Percentiles rank a stretch among this genome's conserved stretches.
Evolutionary conservation across 2,888 invertebrate species (phyloP).

Genomic region (Steromphala cineraria): DNA sequence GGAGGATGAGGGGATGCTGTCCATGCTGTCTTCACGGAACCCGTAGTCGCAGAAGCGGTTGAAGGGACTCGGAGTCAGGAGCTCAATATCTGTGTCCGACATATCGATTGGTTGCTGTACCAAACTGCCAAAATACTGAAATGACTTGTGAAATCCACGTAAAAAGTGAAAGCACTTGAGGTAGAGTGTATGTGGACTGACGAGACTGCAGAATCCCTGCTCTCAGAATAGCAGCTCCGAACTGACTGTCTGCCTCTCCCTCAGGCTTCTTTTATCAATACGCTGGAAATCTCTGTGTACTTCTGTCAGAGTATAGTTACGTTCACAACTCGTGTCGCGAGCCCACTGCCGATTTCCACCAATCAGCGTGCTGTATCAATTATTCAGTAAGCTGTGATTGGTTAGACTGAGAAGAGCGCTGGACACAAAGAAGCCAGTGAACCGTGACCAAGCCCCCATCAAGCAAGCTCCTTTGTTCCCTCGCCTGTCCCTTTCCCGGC

Average conservation of each 20-base stretch:
- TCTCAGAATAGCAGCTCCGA: not conserved
- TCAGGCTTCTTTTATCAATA: conserved; percentile 1
- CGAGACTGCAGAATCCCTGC: no score
- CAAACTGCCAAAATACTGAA: not conserved
- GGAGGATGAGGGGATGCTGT: not conserved
- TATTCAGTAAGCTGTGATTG: conserved; percentile 2
- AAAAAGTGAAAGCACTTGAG: no score
- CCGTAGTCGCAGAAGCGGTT: not conserved
- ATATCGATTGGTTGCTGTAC: not conserved
- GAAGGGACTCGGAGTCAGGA: not conserved
- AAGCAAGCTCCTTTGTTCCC: not conserved
- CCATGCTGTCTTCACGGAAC: not conserved
- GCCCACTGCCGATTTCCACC: not conserved
- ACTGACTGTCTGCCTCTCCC: not conserved
- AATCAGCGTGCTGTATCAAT: not conserved
- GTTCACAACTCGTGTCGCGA: not conserved
- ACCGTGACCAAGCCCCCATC: not conserved
- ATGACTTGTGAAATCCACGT: not conserved
- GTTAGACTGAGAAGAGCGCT: not conserved
- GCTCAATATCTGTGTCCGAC: not conserved
- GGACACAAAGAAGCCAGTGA: conserved; percentile 2
- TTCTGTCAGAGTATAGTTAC: not conserved
- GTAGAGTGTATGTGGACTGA: no score
- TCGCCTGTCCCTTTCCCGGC: not conserved
- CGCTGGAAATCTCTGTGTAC: not conserved